phyloP scores from a whole-genome alignment of 2,888 invertebrate genomes.

The Cephus rjabovi region DNA sequence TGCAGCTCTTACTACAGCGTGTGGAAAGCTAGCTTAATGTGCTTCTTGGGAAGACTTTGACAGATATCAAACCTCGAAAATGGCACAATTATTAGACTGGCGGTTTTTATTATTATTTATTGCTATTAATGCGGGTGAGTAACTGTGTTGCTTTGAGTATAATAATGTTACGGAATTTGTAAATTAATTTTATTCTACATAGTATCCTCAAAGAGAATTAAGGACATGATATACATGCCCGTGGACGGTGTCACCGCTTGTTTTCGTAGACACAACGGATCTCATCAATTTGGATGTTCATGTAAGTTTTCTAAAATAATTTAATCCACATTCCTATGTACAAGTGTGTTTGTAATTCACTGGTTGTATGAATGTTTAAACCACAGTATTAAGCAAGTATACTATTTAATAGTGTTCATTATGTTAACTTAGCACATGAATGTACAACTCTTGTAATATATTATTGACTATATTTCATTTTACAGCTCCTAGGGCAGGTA shows the following conservation, averaged over 20 bases:
- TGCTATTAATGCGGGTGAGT: conserved; percentile 23
- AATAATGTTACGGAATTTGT: background rate
- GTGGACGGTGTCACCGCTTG: conserved; percentile 82
- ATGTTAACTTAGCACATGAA: background rate
- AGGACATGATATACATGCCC: conserved; percentile 83
- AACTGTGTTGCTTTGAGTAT: background rate
- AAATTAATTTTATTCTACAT: conserved; percentile 30
- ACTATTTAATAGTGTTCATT: background rate
- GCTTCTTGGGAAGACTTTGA: conserved; percentile 14
- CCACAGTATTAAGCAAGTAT: conserved; percentile 5
- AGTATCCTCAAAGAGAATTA: conserved; percentile 74
- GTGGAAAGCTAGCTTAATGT: background rate
- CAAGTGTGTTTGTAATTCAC: background rate
- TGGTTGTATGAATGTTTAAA: background rate
- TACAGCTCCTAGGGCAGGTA: conserved; percentile 80
- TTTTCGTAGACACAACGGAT: conserved; percentile 91
- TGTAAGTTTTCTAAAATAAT: conserved; percentile 73
- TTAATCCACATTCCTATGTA: background rate
- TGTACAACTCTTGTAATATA: background rate
- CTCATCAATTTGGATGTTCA: conserved; percentile 94
- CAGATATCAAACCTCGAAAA: conserved; percentile 19
- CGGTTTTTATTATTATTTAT: conserved; percentile 29
- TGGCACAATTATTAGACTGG: conserved; percentile 24
- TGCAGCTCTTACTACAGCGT: background rate
- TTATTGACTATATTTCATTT: conserved; percentile 26